A percentile compares a stretch with the other conserved stretches of the same genome.
These are phyloP conservation scores for Edolisoma coerulescens DNA, from an alignment of 2,113 vertebrate species.

Conservation along the genomic window DNA sequence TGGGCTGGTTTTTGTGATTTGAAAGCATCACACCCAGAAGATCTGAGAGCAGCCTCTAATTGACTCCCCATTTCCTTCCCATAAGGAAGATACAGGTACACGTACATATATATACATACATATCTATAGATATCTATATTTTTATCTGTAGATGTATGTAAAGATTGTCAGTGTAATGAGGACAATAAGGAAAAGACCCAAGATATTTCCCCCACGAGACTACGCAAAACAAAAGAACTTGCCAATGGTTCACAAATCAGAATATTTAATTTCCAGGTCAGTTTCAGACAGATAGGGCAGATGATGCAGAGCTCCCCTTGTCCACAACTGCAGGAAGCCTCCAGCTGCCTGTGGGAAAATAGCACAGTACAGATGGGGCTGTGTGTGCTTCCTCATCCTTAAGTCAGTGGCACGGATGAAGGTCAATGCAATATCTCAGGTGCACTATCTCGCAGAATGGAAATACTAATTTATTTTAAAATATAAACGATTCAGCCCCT, in stretches of 20 bases:
- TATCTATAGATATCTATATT: neutral
- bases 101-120: neutral
- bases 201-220: neutral
- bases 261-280: neutral
- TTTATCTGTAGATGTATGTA: neutral
- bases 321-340: neutral
- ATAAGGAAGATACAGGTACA: neutral
- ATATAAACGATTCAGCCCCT: neutral
- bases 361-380: neutral
- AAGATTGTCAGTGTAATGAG: neutral
- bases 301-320: rapidly evolving
- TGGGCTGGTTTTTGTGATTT: neutral
- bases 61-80: neutral
- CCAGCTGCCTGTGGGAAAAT: neutral
- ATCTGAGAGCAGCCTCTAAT: neutral
- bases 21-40: neutral
- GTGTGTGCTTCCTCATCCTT: neutral
- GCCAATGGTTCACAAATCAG: neutral
- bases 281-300: neutral
- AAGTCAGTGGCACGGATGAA: neutral
- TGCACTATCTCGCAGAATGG: neutral
- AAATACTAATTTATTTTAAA: neutral
- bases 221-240: neutral
- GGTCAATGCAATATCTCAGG: neutral
- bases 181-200: neutral